Evolutionary conservation across 1,140 invertebrate species (phyloP), one percentile per base, ranked within the genome.

Genomic region (Homalodisca vitripennis): DNA sequence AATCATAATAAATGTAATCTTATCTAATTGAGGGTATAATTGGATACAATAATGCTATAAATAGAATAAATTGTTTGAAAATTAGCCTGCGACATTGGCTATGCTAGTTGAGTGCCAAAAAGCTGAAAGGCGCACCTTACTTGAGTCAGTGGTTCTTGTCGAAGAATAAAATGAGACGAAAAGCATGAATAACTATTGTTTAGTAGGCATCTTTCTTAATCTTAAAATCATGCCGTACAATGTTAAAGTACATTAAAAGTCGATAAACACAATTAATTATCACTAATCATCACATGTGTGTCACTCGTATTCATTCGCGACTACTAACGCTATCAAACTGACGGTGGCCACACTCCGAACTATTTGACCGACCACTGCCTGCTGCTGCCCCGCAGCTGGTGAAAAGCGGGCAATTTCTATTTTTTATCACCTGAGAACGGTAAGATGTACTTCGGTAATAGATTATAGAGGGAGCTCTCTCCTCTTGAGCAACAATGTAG

Each of bases 71-170:
- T 60, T 27, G 29, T 60, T 60, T 60, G 12, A 22, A 60, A 27
- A 29, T 60, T 27, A 51, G 55, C 14, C 24, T 60, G 29, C 22
- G 27, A 30, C 55, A 60, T 30, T 60, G 55, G 55, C 24, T 27
- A 30, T 6, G 22, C 3, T 53, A 53, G 20, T 22, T 13, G 29
- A 26, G 17, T 41, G 22, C n/a, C 60, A 32, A 46, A 66, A 47
- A 24, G 63, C 63, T 34, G 22, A 47, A 47, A 66, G 63, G 63
- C 63, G 32, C 31, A 66, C 63, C 63, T 66, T 66, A 66, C 63
- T 47, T 41, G 55, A 60, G 24, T 60, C 22, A 60, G 32, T 31
- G 20, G n/a, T 46, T 47, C 34, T 17, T 20, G 17, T 46, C 14
- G 41, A 3, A 46, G 14, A 66, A 64, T 34, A 47, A 66, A 47